Base-by-base conservation (phyloP, 2,888 invertebrate genomes). In the Pristionchus arcanus region DNA sequence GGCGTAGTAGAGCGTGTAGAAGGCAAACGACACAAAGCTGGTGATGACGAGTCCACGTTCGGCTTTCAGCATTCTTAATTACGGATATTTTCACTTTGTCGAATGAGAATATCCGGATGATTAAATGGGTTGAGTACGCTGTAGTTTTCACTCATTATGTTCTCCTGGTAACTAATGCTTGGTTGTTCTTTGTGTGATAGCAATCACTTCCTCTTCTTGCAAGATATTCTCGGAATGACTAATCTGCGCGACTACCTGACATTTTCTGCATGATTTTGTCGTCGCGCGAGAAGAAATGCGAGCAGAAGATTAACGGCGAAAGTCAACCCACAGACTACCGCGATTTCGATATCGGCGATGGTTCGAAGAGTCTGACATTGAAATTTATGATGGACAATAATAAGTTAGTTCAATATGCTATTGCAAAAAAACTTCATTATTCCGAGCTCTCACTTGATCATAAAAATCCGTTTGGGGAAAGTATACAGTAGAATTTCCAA, bases 271-370 rank as follows among this genome's bases (percentile, higher is more conserved):
- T 28, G 25, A 74, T 42, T 74, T 74, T 37, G 34, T 37, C 74
- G 34, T 2, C 74, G 74, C 74, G 74, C 37, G 74, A 74, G 74
- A 74, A 74, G 42, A 74, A 74, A 21, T 7, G 74, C 74, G 37
- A 74, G 74, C 11, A 37, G 42, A 21, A 74, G 37, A 74, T 74
- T 74, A 37, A 74, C 74, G 3, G 21, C 37, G 74, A 74, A 37
- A 2, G 74, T 74, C 13, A 21, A n/a, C 2, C 74, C 16, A 31
- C 74, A 28, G 21, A 37, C 74, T 25, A 19, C 25, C 19, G 74
- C 74, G 16, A 7, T 74, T 74, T 74, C 74, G 19, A 74, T 19
- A 31, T 74, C 42, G 19, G 42, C 42, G 21, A 42, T 42, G 19
- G 74, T 74, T 25, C 74, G 74, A 37, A 74, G 34, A 7, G 42